A percentile compares a stretch with the other conserved stretches of the same genome.
phyloP scores from a whole-genome alignment of 2,797 vertebrate genomes.

The Pseudotriccus pelzelni region DNA sequence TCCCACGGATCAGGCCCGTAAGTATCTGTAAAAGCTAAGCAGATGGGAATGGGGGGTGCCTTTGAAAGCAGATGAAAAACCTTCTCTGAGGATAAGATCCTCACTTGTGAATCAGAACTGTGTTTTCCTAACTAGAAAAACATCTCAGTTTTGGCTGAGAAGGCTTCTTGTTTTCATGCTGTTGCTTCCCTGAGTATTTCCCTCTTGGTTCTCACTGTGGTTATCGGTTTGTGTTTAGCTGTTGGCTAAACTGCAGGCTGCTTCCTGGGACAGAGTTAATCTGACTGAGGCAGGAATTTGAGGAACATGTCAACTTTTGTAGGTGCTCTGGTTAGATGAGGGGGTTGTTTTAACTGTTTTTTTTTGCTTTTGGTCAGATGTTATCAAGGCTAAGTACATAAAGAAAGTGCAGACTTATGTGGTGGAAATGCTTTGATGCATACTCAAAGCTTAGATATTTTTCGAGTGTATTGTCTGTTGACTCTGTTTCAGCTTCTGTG shows the following conservation, averaged over 20 bases:
- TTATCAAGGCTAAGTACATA: neutral
- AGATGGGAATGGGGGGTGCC: neutral
- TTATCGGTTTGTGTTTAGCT: neutral
- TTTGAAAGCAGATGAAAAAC: neutral
- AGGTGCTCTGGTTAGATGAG: neutral
- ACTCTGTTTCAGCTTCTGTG: neutral
- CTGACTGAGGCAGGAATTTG: neutral
- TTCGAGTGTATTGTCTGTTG: neutral
- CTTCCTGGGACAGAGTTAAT: neutral
- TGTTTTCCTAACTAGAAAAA: neutral
- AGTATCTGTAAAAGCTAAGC: slow-evolving; percentile 67
- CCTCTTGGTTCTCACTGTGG: neutral
- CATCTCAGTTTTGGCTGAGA: neutral
- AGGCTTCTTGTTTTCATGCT: neutral
- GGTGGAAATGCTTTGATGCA: neutral
- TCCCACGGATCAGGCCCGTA: slow-evolving; percentile 96
- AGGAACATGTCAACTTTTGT: neutral
- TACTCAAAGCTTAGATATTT: neutral
- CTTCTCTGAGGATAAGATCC: neutral
- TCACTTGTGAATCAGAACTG: neutral
- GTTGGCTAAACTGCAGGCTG: neutral
- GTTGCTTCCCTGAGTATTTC: neutral
- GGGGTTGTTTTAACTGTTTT: neutral
- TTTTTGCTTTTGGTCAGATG: neutral
- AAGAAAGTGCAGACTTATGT: neutral